Evolutionary conservation across 2,113 vertebrate species (phyloP), one percentile per base, ranked within the genome.

Genomic region (Steatornis caripensis): DNA sequence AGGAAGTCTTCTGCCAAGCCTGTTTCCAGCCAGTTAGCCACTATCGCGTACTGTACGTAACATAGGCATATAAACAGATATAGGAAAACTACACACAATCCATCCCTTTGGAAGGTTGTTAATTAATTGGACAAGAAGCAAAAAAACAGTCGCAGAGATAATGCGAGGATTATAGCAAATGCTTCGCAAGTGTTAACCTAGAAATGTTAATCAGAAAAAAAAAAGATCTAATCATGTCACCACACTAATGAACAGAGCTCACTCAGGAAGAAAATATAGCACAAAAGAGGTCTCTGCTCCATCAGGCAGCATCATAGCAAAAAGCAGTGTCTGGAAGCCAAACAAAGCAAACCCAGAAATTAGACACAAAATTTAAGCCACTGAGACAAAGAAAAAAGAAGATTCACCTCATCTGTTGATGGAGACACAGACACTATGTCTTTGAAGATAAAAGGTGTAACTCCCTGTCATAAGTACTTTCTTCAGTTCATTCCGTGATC

Each of bases 371-470:
- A 27, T 86, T 69, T 69, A 57, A 74, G 26, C n/a, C 22, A 57
- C 24, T 45, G 30, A 84, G 74, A 86, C 45, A 83, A 89, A 80
- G 32, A 64, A 84, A 84, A 74, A 71, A 6, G 45, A 71, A 49
- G 18, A 65, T 49, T 57, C 7, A 12, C 83, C 41, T 86, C 19
- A 71, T 89, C 45, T 58, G 6, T 61, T 91, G 64, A 74, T 23
- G 24, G 29, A 55, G 49, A 57, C 26, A 32, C 51, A 85, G 48
- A 57, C 41, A 65, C 43, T 29, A 54, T 15, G 58, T 75, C 58
- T 49, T 92, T 89, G 76, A 95, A 65, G 36, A 86, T 65, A 89
- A 95, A 95, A 94, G 43, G 30, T 53, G 45, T 21, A 84, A n/a
- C 49, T 86, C 58, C 37, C 51, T 77, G 62, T 80, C 79, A 72